Evolutionary conservation across 2,113 vertebrate genomes (phyloP), one percentile per base, ranked within the genome.

Genomic region (Galemys pyrenaicus): DNA sequence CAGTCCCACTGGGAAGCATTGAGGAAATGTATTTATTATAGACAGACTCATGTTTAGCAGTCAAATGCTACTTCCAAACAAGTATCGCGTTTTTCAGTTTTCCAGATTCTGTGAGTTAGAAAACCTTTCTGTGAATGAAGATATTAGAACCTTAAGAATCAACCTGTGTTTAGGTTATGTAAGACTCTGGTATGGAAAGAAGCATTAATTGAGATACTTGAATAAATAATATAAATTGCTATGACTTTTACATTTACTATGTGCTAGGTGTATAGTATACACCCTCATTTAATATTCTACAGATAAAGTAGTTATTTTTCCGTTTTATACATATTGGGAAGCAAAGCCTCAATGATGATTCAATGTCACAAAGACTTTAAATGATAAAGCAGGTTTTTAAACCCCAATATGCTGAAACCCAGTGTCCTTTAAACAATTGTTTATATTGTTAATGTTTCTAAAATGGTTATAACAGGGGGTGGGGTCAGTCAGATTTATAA

Each of bases 71-170:
- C 67, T 84, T 84, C 51, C 67, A 44, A n/a, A 82, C 37, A 64
- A 84, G 75, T 73, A 30, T 39, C 84, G 51, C 16, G 26, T 60
- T 95, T 93, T 86, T 74, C 74, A 81, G 73, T 87, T 73, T 92
- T 80, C 56, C 35, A 62, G 54, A 28, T 6, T 49, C 37, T 78
- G 46, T 89, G 41, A 51, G 20, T 26, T 80, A 58, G 58, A 51
- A 35, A 74, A 35, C 7, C 2, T 77, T 88, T 85, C 37, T 19
- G 15, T 44, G 44, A 80, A 35, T 16, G 39, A 79, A 75, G 44
- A 35, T 58, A 3, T 80, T 49, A 73, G 22, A 64, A 65, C 6
- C 10, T 82, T 16, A 70, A 58, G 54, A 39, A 19, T 39, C 37
- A 73, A 46, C n/a, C 17, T 35, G 17, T 30, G 54, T 75, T 71